phyloP scores from a whole-genome alignment of 2,113 vertebrate genomes.

The Charina bottae region DNA sequence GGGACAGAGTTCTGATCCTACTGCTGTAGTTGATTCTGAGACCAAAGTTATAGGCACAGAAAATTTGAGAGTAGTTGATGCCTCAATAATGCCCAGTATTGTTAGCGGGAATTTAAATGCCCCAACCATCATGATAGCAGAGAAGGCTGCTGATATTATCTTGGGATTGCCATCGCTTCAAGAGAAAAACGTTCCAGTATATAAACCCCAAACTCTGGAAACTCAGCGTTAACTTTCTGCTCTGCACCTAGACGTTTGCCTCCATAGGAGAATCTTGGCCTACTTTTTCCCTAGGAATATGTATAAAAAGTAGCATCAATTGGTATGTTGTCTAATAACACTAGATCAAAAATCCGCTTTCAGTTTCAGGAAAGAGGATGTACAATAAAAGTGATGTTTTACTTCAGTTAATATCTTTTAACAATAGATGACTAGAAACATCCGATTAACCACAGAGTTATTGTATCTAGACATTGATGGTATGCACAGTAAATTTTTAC shows the following conservation, averaged over 20 bases:
- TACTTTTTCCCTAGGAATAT: conserved; percentile 25
- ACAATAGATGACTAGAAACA: background rate
- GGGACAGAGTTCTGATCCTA: conserved; percentile 82
- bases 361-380: conserved; percentile 5
- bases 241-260: background rate
- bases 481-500: background rate
- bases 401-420: background rate
- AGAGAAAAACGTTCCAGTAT: conserved; percentile 82
- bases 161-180: conserved; percentile 79
- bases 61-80: conserved; percentile 88
- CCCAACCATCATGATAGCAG: conserved; percentile 95
- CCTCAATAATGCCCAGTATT: conserved; percentile 96
- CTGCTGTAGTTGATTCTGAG: conserved; percentile 86
- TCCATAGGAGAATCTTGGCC: background rate
- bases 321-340: background rate
- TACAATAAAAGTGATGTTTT: background rate
- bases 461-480: background rate
- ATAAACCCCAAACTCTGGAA: conserved; percentile 80
- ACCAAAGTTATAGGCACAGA: conserved; percentile 87
- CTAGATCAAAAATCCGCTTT: background rate
- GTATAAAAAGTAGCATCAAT: background rate
- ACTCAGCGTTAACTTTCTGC: conserved; percentile 78
- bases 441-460: background rate
- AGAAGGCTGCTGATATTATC: conserved; percentile 92
- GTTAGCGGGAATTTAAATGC: conserved; percentile 95